These are phyloP conservation scores for Norana najaformis DNA, from an alignment of 2,888 invertebrate genomes.

Conservation along the genomic window DNA sequence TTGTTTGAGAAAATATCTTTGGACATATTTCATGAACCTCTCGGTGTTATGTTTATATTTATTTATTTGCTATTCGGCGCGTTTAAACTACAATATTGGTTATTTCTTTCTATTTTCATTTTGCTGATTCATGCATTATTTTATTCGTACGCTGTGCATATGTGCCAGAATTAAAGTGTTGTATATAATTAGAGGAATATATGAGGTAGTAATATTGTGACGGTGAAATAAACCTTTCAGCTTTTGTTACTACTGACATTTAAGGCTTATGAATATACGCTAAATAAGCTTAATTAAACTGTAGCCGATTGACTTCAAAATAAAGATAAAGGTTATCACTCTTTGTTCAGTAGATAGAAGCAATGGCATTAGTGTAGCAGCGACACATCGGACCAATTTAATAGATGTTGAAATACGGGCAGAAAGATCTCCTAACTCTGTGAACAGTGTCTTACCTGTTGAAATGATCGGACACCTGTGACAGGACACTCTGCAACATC, in stretches of 20 bases:
- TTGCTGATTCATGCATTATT: not conserved
- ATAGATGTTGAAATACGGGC: too few species aligned
- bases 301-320: too few species aligned
- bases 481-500: conserved; percentile 22
- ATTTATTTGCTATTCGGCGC: not conserved
- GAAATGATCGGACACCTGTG: conserved; percentile 23
- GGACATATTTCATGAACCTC: not conserved
- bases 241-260: too few species aligned
- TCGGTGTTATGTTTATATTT: too few species aligned
- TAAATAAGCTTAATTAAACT: too few species aligned
- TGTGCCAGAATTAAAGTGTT: not conserved
- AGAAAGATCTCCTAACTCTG: not conserved
- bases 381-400: too few species aligned
- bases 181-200: not conserved
- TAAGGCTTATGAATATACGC: not conserved
- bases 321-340: not conserved
- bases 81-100: not conserved
- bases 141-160: not conserved
- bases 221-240: too few species aligned
- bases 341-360: not conserved
- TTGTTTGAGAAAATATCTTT: too few species aligned
- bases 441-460: conserved; percentile 10
- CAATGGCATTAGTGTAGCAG: not conserved
- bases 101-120: not conserved
- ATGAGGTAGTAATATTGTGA: not conserved